Evolutionary conservation across 2,113 vertebrate genomes (phyloP).

Genomic region (Chionomys nivalis): DNA sequence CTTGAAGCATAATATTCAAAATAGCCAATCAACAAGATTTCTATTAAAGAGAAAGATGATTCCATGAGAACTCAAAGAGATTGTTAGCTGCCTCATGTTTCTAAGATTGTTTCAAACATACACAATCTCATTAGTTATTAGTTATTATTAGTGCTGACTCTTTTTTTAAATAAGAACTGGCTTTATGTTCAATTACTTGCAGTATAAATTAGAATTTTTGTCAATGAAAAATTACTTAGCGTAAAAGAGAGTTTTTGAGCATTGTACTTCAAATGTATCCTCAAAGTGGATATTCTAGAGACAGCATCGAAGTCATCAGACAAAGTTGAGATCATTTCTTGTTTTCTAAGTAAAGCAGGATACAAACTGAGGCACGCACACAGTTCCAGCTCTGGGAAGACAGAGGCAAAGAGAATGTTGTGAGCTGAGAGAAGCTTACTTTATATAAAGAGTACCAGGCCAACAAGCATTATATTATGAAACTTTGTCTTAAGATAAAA

Average conservation of each 20-base stretch:
- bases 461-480: background rate
- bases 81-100: background rate
- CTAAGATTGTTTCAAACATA: background rate
- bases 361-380: background rate
- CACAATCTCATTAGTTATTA: background rate
- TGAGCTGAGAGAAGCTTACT: background rate
- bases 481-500: background rate
- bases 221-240: background rate
- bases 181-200: background rate
- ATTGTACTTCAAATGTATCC: background rate
- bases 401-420: background rate
- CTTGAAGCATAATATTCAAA: background rate
- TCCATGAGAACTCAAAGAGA: background rate
- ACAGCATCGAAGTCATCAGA: background rate
- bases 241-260: background rate
- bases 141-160: background rate
- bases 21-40: background rate
- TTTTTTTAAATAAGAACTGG: background rate
- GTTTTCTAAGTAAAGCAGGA: background rate
- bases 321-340: background rate
- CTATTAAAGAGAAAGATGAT: background rate
- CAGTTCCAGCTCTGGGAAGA: too few relatives aligned
- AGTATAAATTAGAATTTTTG: background rate
- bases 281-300: background rate
- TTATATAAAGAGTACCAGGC: background rate